Conservation (phyloP, 92 coral and sea anemone species). For the Heteractis magnifica region DNA sequence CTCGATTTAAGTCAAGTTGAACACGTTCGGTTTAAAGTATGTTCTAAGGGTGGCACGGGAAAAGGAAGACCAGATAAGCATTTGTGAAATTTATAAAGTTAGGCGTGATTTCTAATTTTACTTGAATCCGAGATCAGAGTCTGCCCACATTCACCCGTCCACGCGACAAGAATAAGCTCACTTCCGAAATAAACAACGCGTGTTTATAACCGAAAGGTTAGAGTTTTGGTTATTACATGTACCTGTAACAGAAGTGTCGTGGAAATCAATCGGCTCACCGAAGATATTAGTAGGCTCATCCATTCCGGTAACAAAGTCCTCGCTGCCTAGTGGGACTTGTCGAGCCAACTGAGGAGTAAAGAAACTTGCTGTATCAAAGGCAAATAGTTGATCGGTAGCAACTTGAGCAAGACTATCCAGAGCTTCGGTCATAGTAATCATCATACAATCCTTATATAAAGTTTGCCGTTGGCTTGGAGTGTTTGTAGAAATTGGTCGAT, state of each 20-base stretch:
- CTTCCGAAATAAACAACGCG: conserved; percentile 61
- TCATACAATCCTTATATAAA: conserved; percentile 39
- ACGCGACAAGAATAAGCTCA: conserved; percentile 51
- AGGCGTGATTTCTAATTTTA: conserved; percentile 43
- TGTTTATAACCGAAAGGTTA: conserved; percentile 37
- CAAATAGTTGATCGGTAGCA: conserved; percentile 98
- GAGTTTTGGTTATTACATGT: conserved; percentile 37
- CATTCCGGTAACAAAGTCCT: conserved; percentile 83
- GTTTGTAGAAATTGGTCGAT: conserved; percentile 20
- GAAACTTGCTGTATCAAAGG: conserved; percentile 94
- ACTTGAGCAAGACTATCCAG: conserved; percentile 98
- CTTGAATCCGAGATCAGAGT: conserved; percentile 24
- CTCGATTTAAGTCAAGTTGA: conserved; percentile 6
- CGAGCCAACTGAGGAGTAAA: conserved; percentile 92
- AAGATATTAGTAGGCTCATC: conserved; percentile 95
- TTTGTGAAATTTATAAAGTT: conserved; percentile 26
- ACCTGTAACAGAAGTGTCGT: conserved; percentile 96
- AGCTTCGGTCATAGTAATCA: conserved; percentile 93
- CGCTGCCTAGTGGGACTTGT: conserved; percentile 88
- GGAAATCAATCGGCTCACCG: conserved; percentile 99
- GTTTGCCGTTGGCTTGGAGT: conserved; percentile 13
- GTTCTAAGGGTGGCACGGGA: conserved; percentile 42
- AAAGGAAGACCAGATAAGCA: conserved; percentile 21
- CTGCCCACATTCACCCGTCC: conserved; percentile 41
- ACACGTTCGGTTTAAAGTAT: conserved; percentile 32